These are phyloP conservation scores for Melolontha melolontha DNA, from an alignment of 2,888 invertebrate genomes.

Conservation along the genomic window DNA sequence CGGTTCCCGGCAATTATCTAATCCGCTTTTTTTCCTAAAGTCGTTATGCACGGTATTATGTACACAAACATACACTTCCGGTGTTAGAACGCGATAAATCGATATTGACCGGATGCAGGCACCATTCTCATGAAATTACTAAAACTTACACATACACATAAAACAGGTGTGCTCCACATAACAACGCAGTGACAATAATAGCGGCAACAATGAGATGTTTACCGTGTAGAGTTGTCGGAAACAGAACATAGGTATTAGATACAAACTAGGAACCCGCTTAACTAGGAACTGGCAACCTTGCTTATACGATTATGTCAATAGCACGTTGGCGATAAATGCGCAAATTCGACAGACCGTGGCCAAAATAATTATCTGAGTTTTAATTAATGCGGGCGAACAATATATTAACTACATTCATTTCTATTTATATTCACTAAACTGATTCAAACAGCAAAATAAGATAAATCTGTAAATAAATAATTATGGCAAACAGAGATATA, in stretches of 20 bases:
- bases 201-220: constrained; percentile 1
- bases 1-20: too few species aligned
- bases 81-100: constrained; percentile 33
- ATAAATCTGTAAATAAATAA: too few species aligned
- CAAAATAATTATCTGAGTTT: constrained; percentile 34
- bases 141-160: constrained; percentile 20
- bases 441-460: too few species aligned
- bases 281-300: background rate
- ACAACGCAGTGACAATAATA: background rate
- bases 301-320: constrained; percentile 5
- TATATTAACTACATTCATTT: too few species aligned
- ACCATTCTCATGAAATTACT: constrained; percentile 40
- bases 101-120: constrained; percentile 40
- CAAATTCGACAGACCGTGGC: constrained; percentile 20
- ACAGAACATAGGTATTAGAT: background rate
- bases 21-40: too few species aligned
- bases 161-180: constrained; percentile 37
- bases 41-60: too few species aligned
- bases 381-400: constrained; percentile 22
- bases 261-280: too few species aligned
- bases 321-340: constrained; percentile 4
- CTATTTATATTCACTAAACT: too few species aligned
- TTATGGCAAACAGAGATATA: too few species aligned
- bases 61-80: constrained; percentile 25
- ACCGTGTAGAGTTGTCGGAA: background rate